Conservation (phyloP, 2,888 invertebrate species). For the Octonoba sinensis region DNA sequence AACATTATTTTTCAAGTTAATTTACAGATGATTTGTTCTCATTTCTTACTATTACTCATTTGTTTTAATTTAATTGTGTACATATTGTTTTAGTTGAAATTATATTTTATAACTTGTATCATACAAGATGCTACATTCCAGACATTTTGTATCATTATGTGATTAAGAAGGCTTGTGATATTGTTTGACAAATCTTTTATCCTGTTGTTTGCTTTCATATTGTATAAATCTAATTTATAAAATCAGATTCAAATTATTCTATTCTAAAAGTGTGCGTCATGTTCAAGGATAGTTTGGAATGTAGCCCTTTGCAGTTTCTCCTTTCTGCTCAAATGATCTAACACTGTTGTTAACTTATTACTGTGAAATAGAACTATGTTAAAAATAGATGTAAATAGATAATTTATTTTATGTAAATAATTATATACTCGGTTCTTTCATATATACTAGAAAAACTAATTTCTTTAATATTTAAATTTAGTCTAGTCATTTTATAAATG, state of each 20-base stretch:
- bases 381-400: slow-evolving; percentile 26
- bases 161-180: no score
- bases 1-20: no score
- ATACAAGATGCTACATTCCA: no score
- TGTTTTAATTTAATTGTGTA: no score
- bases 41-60: no score
- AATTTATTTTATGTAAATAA: slow-evolving; percentile 38
- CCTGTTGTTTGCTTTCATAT: no score
- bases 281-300: slow-evolving; percentile 24
- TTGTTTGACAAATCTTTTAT: no score
- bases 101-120: no score
- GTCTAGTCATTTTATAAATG: slow-evolving; percentile 51
- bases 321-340: slow-evolving; percentile 37
- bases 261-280: not conserved
- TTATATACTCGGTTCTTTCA: slow-evolving; percentile 1
- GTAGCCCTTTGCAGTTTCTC: slow-evolving; percentile 8
- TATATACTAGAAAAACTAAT: slow-evolving; percentile 9
- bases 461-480: slow-evolving; percentile 27
- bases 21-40: no score
- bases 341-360: slow-evolving; percentile 23
- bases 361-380: slow-evolving; percentile 11
- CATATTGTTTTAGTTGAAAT: no score
- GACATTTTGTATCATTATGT: no score
- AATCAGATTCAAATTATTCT: not conserved
- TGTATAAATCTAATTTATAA: no score